Conservation (phyloP, 2,797 vertebrate genomes). For the Amblyopsis hoosieri region DNA sequence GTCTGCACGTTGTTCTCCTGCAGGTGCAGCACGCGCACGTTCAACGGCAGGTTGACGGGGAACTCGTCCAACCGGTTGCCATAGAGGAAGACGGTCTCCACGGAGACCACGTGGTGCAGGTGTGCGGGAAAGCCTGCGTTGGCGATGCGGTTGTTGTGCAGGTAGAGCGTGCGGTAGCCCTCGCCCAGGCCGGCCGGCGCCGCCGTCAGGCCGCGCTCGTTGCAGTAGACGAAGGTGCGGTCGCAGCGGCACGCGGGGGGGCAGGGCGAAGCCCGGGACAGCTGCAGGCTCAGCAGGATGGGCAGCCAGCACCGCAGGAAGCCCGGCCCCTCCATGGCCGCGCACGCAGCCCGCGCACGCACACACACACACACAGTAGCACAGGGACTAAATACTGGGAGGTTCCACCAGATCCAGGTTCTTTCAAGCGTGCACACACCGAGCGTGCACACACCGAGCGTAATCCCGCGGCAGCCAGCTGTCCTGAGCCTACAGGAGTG, state of each 20-base stretch:
- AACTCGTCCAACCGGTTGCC: conserved; percentile 96
- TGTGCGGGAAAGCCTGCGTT: conserved; percentile 92
- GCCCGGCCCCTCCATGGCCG: conserved; percentile 82
- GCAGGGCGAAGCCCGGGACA: conserved; percentile 83
- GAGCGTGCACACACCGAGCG: conserved; percentile 37
- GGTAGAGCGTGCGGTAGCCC: conserved; percentile 94
- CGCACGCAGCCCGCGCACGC: conserved; percentile 70
- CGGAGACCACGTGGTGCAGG: conserved; percentile 88
- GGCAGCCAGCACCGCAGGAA: conserved; percentile 88
- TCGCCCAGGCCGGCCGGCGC: conserved; percentile 95
- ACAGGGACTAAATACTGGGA: conserved; percentile 20
- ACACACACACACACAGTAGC: conserved; percentile 30
- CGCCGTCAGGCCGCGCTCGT: conserved; percentile 94
- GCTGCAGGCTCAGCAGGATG: conserved; percentile 86
- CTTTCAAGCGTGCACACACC: conserved; percentile 37
- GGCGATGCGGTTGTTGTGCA: conserved; percentile 98
- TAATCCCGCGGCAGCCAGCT: conserved; percentile 63
- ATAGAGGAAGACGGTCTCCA: conserved; percentile 94
- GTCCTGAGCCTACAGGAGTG: conserved; percentile 57
- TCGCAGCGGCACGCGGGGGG: conserved; percentile 94
- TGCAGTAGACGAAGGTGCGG: conserved; percentile 95
- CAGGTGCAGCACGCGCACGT: conserved; percentile 88
- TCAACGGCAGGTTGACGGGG: conserved; percentile 93
- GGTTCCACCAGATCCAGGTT: conserved; percentile 47
- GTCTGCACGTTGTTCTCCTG: conserved; percentile 98